These are phyloP conservation scores for Schlechtendalia chinensis DNA, from an alignment of 1,140 invertebrate species.

Conservation along the genomic window DNA sequence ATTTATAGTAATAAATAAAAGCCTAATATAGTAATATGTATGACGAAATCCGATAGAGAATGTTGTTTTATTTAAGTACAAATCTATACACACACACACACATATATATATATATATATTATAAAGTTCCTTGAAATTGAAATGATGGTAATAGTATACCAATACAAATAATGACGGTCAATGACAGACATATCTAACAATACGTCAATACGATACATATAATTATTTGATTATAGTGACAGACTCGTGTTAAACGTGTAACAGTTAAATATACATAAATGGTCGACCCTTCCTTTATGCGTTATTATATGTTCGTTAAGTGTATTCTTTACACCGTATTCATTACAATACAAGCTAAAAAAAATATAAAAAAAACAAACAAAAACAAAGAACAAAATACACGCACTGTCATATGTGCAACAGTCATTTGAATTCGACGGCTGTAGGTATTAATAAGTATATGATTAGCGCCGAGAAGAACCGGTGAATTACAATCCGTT, in stretches of 20 bases:
- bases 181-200: neutral
- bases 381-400: neutral
- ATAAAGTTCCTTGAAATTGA: no score
- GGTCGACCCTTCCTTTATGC: neutral
- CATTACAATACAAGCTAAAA: neutral
- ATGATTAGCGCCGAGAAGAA: slow-evolving; percentile 6
- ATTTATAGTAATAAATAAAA: no score
- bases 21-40: no score
- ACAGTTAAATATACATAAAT: slow-evolving; percentile 11
- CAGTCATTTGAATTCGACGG: slow-evolving; percentile 19
- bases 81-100: no score
- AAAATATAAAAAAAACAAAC: no score
- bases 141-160: no score
- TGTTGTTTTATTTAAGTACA: no score
- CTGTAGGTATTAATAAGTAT: no score
- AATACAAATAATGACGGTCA: no score
- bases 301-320: neutral
- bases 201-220: neutral
- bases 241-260: neutral
- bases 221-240: neutral
- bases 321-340: slow-evolving; percentile 1
- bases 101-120: no score
- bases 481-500: neutral
- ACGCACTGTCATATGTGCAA: neutral
- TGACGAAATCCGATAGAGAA: no score